These are phyloP conservation scores for Rallus limicola DNA, from an alignment of 2,113 vertebrate genomes.

Conservation along the genomic window DNA sequence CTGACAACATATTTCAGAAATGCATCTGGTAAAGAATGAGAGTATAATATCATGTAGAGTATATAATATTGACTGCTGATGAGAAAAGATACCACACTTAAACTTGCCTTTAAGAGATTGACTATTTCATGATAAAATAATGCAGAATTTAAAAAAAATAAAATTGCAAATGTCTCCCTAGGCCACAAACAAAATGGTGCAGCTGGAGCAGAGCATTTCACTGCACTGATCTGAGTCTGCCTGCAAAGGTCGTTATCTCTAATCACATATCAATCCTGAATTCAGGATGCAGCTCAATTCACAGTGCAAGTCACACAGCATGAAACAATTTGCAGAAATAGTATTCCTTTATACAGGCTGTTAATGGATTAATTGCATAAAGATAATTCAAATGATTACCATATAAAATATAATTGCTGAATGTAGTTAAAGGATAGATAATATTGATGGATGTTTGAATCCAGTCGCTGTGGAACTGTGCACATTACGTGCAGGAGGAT, in stretches of 20 bases:
- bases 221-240: not conserved
- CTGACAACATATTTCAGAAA: not conserved
- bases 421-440: not conserved
- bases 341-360: not conserved
- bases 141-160: not conserved
- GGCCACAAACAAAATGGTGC: not conserved
- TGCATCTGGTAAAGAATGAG: not conserved
- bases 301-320: not conserved
- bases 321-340: conserved; percentile 29
- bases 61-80: not conserved
- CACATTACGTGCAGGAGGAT: not conserved
- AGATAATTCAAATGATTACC: conserved; percentile 35
- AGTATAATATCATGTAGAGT: not conserved
- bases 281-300: not conserved
- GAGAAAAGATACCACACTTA: not conserved
- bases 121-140: not conserved
- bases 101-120: not conserved
- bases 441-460: conserved; percentile 13
- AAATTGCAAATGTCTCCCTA: not conserved
- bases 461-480: not conserved
- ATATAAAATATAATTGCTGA: not conserved
- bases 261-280: not conserved
- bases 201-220: not conserved
- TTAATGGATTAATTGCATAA: conserved; percentile 44
- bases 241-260: conserved; percentile 7